Conservation (phyloP, 2,113 vertebrate species). For the Scytalopus superciliaris region DNA sequence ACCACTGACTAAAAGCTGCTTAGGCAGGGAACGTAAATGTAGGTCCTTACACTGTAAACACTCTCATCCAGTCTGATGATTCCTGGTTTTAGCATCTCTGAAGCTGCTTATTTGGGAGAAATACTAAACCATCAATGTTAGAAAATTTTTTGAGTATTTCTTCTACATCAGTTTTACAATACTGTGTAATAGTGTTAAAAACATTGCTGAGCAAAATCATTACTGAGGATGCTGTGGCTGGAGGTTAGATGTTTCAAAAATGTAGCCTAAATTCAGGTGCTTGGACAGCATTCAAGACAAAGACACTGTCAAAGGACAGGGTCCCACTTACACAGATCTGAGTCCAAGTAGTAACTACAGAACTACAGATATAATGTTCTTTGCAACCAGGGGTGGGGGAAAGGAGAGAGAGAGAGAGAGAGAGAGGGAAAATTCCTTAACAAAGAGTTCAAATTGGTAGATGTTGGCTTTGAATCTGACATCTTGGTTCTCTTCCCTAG, state of each 20-base stretch:
- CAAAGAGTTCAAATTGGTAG: neutral
- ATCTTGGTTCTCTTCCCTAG: neutral
- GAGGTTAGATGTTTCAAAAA: neutral
- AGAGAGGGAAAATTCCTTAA: neutral
- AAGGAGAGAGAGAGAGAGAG: neutral
- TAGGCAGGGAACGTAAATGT: neutral
- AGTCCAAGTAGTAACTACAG: neutral
- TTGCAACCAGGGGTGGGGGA: neutral
- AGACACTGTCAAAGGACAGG: neutral
- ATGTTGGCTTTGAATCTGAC: neutral
- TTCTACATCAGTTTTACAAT: neutral
- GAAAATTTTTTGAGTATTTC: neutral
- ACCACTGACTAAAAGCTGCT: neutral
- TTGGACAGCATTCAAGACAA: neutral
- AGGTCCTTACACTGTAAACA: neutral
- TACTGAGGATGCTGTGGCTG: neutral
- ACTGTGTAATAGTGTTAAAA: neutral
- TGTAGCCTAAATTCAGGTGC: neutral
- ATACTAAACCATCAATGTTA: neutral
- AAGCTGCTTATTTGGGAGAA: neutral
- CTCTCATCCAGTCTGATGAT: neutral
- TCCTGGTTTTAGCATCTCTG: neutral
- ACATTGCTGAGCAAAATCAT: neutral
- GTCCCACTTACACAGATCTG: neutral
- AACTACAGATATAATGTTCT: neutral